Conservation (phyloP, 1,140 invertebrate genomes). For the Zaprionus tsacasi region DNA sequence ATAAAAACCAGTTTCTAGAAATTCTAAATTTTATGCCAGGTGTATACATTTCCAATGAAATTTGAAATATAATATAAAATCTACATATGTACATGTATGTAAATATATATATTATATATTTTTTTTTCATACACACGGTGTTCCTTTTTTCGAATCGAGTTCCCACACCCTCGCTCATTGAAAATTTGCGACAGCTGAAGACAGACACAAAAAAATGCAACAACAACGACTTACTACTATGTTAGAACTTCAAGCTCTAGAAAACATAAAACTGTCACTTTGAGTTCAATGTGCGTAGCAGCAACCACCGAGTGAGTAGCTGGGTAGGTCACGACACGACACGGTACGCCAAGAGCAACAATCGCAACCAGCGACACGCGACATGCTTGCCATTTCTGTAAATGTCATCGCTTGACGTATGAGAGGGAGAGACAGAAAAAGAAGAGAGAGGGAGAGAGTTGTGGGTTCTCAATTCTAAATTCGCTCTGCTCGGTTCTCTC, state of each 20-base stretch:
- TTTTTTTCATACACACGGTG: background rate
- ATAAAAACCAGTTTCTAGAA: background rate
- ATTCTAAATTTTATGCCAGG: background rate
- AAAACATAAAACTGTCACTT: constrained; percentile 59
- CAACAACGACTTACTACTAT: background rate
- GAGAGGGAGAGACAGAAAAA: constrained; percentile 11
- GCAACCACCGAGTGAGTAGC: constrained; percentile 2
- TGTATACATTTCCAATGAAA: background rate
- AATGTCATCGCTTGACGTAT: constrained; percentile 34
- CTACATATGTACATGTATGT: too few relatives aligned
- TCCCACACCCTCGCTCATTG: background rate
- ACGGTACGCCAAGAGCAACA: constrained; percentile 27
- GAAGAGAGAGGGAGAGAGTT: constrained; percentile 22
- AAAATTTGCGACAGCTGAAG: constrained; percentile 38
- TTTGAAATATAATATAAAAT: too few relatives aligned
- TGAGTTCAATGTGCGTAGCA: constrained; percentile 54
- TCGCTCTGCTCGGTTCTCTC: constrained; percentile 24
- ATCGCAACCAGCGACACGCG: constrained; percentile 27
- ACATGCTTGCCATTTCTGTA: constrained; percentile 44
- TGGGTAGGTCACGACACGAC: constrained; percentile 42
- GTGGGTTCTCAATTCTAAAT: background rate
- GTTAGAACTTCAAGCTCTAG: constrained; percentile 64
- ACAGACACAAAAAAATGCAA: constrained; percentile 6
- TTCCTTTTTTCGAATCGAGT: background rate
- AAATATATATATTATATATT: too few relatives aligned